Evolutionary conservation across 2,888 invertebrate species (phyloP).

Genomic region (Pegoplata infirma): DNA sequence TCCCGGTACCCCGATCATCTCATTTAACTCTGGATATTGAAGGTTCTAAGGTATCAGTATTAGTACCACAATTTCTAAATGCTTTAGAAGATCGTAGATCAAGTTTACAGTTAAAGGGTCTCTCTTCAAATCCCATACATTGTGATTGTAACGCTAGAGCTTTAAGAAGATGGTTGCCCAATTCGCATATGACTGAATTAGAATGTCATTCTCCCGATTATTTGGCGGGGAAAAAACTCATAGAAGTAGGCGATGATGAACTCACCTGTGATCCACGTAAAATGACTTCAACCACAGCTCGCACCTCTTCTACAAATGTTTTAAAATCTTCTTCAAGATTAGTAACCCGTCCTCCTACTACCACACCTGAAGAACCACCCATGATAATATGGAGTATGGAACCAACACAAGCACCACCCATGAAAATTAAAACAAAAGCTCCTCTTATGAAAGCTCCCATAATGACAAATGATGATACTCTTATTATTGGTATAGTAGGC

Average conservation of each 20-base stretch:
- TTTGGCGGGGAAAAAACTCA: slow-evolving; percentile 83
- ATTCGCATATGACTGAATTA: slow-evolving; percentile 82
- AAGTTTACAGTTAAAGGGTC: slow-evolving; percentile 85
- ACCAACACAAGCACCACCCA: slow-evolving; percentile 82
- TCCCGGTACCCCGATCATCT: slow-evolving; percentile 92
- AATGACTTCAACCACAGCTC: slow-evolving; percentile 76
- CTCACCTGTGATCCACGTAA: slow-evolving; percentile 87
- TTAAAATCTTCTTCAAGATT: slow-evolving; percentile 75
- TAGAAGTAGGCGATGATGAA: slow-evolving; percentile 89
- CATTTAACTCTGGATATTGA: slow-evolving; percentile 87
- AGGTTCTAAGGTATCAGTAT: slow-evolving; percentile 86
- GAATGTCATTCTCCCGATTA: slow-evolving; percentile 85
- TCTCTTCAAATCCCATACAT: slow-evolving; percentile 88
- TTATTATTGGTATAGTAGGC: slow-evolving; percentile 97
- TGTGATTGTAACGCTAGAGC: slow-evolving; percentile 92
- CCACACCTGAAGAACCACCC: slow-evolving; percentile 84
- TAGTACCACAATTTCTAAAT: slow-evolving; percentile 88
- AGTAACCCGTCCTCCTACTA: slow-evolving; percentile 78
- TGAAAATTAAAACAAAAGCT: slow-evolving; percentile 80
- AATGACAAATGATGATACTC: slow-evolving; percentile 90
- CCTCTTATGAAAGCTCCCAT: slow-evolving; percentile 82
- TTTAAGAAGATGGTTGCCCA: slow-evolving; percentile 87
- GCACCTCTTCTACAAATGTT: slow-evolving; percentile 67
- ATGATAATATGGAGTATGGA: slow-evolving; percentile 94
- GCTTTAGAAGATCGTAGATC: slow-evolving; percentile 90